These are phyloP conservation scores for Platypus cylindrus DNA, from an alignment of 2,888 invertebrate genomes.

Conservation along the genomic window DNA sequence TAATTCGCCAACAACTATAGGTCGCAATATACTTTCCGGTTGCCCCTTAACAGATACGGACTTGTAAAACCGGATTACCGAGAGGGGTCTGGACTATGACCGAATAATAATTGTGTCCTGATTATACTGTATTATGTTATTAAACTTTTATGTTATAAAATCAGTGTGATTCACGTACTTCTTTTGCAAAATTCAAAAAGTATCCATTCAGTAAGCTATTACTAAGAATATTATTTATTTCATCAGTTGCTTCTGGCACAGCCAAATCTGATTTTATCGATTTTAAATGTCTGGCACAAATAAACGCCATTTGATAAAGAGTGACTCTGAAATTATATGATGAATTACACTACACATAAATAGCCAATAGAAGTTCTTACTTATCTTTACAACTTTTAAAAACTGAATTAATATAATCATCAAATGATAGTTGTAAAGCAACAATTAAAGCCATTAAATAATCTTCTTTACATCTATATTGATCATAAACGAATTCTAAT, in stretches of 20 bases:
- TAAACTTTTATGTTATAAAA: neutral
- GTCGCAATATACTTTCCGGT: too few relatives aligned
- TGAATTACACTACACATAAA: neutral
- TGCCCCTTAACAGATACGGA: too few relatives aligned
- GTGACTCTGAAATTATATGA: constrained; percentile 47
- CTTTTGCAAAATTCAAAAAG: constrained; percentile 85
- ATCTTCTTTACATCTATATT: constrained; percentile 79
- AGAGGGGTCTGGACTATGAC: too few relatives aligned
- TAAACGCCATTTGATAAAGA: constrained; percentile 90
- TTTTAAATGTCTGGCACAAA: constrained; percentile 89
- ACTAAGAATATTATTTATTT: constrained; percentile 80
- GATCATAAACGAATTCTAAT: constrained; percentile 60
- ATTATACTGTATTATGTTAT: too few relatives aligned
- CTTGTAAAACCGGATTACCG: too few relatives aligned
- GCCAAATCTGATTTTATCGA: constrained; percentile 77
- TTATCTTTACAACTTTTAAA: constrained; percentile 74
- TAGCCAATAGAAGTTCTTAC: constrained; percentile 40
- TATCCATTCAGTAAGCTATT: constrained; percentile 89
- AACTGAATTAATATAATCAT: constrained; percentile 66
- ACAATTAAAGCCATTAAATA: constrained; percentile 76
- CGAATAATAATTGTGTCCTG: too few relatives aligned
- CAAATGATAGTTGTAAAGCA: constrained; percentile 81
- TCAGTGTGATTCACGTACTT: constrained; percentile 53
- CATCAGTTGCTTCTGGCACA: constrained; percentile 48
- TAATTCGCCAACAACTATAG: too few relatives aligned